These are phyloP conservation scores for Hydraecia micacea DNA, from an alignment of 2,888 invertebrate genomes.

Conservation along the genomic window DNA sequence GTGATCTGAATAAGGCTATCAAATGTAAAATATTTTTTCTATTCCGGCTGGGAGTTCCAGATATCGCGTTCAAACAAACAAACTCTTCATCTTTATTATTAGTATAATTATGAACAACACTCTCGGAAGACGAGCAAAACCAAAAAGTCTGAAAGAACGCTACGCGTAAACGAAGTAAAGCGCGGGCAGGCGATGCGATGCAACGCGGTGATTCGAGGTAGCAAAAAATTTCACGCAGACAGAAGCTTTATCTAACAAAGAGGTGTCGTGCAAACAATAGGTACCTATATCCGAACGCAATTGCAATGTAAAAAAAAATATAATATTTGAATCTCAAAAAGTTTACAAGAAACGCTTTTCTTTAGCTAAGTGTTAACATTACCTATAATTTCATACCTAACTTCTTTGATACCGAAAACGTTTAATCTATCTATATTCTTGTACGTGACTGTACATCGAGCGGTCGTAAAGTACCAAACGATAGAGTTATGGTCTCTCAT, in stretches of 20 bases:
- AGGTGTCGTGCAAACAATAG: not conserved
- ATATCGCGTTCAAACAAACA: no score
- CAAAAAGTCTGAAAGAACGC: not conserved
- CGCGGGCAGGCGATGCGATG: not conserved
- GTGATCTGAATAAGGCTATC: no score
- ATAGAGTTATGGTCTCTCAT: constrained; percentile 66
- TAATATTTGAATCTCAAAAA: not conserved
- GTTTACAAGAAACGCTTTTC: not conserved
- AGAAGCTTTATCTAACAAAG: not conserved
- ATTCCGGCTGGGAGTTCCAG: no score
- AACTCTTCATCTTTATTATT: no score
- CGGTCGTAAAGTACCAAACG: constrained; percentile 52
- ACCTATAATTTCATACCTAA: not conserved
- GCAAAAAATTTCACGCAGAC: no score
- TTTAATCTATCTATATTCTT: not conserved
- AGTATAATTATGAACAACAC: no score
- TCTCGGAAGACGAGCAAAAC: no score
- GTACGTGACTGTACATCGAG: constrained; percentile 38
- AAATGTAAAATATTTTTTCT: no score
- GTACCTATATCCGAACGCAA: not conserved
- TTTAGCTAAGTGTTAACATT: not conserved
- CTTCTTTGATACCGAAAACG: not conserved
- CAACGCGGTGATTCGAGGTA: no score
- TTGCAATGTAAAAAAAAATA: not conserved
- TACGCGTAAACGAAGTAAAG: not conserved